Conservation (phyloP, 2,888 invertebrate species). For the Homarus gammarus region DNA sequence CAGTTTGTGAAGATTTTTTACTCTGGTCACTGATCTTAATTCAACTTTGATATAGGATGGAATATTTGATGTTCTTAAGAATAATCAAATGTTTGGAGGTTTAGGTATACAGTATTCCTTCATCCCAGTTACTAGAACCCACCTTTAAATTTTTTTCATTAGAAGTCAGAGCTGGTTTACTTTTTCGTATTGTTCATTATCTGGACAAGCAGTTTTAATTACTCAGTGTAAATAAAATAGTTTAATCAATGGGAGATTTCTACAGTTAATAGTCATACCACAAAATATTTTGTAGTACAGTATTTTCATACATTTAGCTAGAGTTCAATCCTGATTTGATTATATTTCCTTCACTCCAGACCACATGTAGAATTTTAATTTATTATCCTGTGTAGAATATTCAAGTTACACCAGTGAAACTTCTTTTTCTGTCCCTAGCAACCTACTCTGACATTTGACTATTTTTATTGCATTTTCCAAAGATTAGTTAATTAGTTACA, state of each 20-base stretch:
- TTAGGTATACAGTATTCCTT: background rate
- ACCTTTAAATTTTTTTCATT: background rate
- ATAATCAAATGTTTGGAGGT: constrained; percentile 1
- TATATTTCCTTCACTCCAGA: background rate
- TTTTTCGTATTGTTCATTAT: background rate
- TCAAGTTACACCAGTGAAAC: background rate
- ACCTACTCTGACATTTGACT: constrained; percentile 19
- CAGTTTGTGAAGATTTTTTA: background rate
- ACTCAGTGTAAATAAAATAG: background rate
- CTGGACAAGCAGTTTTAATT: background rate
- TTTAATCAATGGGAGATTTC: background rate
- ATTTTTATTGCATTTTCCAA: constrained; percentile 53
- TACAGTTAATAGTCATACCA: background rate
- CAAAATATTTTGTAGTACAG: background rate
- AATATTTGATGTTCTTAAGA: background rate
- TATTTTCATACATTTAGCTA: background rate
- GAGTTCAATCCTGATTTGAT: background rate
- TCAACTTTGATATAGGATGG: background rate
- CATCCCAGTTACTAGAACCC: background rate
- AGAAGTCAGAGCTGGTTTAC: background rate
- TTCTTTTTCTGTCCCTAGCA: constrained; percentile 17
- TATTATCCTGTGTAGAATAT: background rate
- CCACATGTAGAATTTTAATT: background rate
- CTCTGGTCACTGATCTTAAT: background rate
- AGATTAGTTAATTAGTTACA: constrained; percentile 39